Evolutionary conservation across 2,888 invertebrate species (phyloP), one percentile per base, ranked within the genome.

Genomic region (Portevinia maculata): DNA sequence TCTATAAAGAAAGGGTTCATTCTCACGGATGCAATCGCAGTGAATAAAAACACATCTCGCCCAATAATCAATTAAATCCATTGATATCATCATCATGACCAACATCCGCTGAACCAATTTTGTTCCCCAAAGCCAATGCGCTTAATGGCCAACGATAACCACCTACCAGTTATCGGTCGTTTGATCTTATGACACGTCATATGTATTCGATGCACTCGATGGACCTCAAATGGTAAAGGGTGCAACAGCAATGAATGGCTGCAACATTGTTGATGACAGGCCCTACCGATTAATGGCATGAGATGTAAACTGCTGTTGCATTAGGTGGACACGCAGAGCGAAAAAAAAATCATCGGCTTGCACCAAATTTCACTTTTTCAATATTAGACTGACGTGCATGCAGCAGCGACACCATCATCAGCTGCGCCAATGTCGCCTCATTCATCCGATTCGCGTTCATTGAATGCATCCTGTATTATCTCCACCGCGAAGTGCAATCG

Each of bases 361-460:
- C 78, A 67, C 83, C 83, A 78, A 83, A 83, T 78, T 83, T 83
- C 78, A 83, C 83, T 83, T 83, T 76, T 83, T 83, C 83, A 67
- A 83, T 67, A 78, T 78, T 46, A 78, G 83, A 55, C 62, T 67
- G 73, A 78, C 81, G 59, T 71, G 50, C 69, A 59, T 83, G 78
- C 87, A 87, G 85, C 69, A 73, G 30, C 79, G 64, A 46, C 50
- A 70, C 21, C 59, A 79, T 30, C 34, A 34, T n/a, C 34, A 32
- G 53, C 44, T 9, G 52, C 52, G 44, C 65, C 55, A 70, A 39
- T 78, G 59, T 76, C 79, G 83, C 85, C 78, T 87, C 87, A 85
- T 87, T 85, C 84, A 88, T 88, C 86, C 85, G 86, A 87, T 84
- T 86, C 85, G 85, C 60, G 71, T 78, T 83, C 78, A 78, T 71